phyloP scores from a whole-genome alignment of 2,888 invertebrate species.

The Nephrotoma appendiculata region DNA sequence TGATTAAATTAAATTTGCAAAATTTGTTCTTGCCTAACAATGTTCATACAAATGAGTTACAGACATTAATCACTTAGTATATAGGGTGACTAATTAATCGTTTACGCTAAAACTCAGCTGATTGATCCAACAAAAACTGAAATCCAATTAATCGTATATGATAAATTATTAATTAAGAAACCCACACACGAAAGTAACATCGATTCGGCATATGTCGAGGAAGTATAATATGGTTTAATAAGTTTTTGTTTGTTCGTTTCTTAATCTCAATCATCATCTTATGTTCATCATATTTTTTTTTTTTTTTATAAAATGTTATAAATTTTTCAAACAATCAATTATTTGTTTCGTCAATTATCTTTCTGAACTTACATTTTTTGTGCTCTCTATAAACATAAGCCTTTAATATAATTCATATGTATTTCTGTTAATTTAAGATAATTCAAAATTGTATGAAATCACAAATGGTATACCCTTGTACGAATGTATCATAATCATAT shows the following conservation, averaged over 20 bases:
- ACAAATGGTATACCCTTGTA: not conserved
- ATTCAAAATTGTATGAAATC: not conserved
- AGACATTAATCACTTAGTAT: not conserved
- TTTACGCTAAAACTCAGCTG: not conserved
- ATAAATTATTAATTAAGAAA: not conserved
- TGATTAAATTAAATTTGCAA: no score
- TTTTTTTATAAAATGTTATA: not conserved
- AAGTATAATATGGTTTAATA: not conserved
- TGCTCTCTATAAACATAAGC: not conserved
- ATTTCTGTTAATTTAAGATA: not conserved
- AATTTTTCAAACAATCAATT: not conserved
- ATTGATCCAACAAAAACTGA: not conserved
- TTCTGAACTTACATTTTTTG: not conserved
- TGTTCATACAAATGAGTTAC: not conserved
- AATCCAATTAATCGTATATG: not conserved
- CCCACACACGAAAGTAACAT: not conserved
- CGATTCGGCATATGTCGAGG: not conserved
- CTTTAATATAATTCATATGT: not conserved
- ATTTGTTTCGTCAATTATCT: not conserved
- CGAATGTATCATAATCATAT: not conserved
- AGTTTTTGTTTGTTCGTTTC: not conserved
- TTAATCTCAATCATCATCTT: not conserved
- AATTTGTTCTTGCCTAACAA: not conserved
- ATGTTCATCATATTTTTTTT: not conserved
- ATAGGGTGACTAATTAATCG: not conserved